phyloP scores from a whole-genome alignment of 1,140 invertebrate genomes.

The Musca domestica region DNA sequence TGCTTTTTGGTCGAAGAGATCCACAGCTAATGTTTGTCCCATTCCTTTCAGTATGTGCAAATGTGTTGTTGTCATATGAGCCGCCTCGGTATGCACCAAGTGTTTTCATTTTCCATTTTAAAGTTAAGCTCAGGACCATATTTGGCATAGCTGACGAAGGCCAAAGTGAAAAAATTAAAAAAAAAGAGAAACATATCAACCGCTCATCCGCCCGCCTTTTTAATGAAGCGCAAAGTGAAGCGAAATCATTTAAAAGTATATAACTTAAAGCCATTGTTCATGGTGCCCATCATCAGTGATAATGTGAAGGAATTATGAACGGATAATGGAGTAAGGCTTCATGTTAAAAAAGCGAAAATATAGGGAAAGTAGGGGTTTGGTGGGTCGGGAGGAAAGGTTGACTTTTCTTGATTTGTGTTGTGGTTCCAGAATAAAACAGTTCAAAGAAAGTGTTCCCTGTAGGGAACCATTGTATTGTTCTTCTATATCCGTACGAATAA shows the following conservation, averaged over 20 bases:
- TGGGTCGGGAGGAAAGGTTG: too few species aligned
- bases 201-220: conserved; percentile 49
- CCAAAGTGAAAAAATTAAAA: not conserved
- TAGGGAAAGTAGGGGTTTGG: too few species aligned
- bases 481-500: too few species aligned
- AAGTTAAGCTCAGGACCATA: too few species aligned
- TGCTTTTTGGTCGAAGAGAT: not conserved
- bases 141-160: too few species aligned
- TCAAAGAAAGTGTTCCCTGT: too few species aligned
- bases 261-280: not conserved
- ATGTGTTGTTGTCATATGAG: conserved; percentile 26
- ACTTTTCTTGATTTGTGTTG: too few species aligned
- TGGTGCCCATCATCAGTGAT: conserved; percentile 12
- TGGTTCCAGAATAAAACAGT: too few species aligned
- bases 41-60: conserved; percentile 20
- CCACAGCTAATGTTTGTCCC: not conserved
- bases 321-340: too few species aligned
- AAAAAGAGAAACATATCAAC: conserved; percentile 5
- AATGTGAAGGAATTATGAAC: not conserved
- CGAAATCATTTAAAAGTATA: conserved; percentile 31
- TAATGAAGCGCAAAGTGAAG: conserved; percentile 54
- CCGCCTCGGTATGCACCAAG: conserved; percentile 12
- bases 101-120: not conserved
- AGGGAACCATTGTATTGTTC: too few species aligned
- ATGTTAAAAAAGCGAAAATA: too few species aligned